Evolutionary conservation across 30 jellyfish, hydroid and myxozoan species (phyloP).

Genomic region (Catostylus mosaicus): DNA sequence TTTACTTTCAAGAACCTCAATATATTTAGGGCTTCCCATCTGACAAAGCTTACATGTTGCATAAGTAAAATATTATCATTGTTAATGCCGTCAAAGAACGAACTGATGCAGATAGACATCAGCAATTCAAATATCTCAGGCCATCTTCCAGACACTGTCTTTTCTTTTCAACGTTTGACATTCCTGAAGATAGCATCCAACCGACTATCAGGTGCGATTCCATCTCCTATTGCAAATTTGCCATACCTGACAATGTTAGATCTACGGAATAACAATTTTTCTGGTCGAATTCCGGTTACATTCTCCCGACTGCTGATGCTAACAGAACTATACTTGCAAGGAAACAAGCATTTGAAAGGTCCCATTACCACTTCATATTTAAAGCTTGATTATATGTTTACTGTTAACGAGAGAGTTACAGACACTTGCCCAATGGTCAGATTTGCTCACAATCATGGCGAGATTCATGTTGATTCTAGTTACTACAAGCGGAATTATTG

Average conservation of each 20-base stretch:
- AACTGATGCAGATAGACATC: constrained; percentile 30
- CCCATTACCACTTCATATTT: constrained; percentile 13
- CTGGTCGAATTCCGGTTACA: constrained; percentile 39
- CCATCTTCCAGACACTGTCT: constrained; percentile 12
- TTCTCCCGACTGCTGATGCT: constrained; percentile 50
- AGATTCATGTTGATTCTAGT: constrained; percentile 27
- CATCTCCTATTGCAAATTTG: constrained; percentile 30
- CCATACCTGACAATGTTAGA: constrained; percentile 47
- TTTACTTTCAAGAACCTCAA: constrained; percentile 7
- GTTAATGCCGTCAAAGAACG: constrained; percentile 5
- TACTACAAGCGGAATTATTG: constrained; percentile 53
- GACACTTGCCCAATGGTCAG: constrained; percentile 42
- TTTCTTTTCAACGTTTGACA: constrained; percentile 10
- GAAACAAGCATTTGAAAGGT: constrained; percentile 27
- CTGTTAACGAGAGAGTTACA: constrained; percentile 13
- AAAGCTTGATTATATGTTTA: constrained; percentile 8
- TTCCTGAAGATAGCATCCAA: constrained; percentile 43
- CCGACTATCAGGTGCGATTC: constrained; percentile 14
- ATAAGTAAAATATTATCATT: not conserved
- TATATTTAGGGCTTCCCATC: constrained; percentile 25
- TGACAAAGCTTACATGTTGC: not conserved
- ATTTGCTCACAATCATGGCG: constrained; percentile 62
- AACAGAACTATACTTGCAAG: constrained; percentile 18
- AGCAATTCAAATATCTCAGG: constrained; percentile 48
- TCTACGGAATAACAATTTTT: constrained; percentile 16